These are phyloP conservation scores for Neuroterus valhalla DNA, from an alignment of 1,140 invertebrate genomes.

Conservation along the genomic window DNA sequence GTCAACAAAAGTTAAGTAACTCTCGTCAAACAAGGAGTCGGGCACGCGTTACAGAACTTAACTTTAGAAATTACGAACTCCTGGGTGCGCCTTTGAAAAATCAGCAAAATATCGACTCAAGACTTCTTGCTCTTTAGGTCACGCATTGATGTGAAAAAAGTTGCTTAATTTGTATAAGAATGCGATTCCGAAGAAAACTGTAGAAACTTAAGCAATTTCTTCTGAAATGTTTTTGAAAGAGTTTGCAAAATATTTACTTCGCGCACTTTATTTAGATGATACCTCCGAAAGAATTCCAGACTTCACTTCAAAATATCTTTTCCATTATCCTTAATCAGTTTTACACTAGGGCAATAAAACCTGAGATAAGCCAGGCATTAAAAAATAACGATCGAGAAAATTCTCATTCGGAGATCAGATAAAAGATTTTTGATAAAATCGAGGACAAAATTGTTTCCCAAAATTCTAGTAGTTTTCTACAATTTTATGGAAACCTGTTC, in stretches of 20 bases:
- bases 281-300: not conserved
- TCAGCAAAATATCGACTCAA: slow-evolving; percentile 4
- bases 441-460: too few relatives aligned
- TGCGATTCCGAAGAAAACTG: slow-evolving; percentile 11
- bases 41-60: too few relatives aligned
- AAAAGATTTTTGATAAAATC: not conserved
- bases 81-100: too few relatives aligned
- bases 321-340: slow-evolving; percentile 4
- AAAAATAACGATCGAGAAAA: not conserved
- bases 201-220: slow-evolving; percentile 4
- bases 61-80: too few relatives aligned
- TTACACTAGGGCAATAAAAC: not conserved
- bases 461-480: too few relatives aligned
- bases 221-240: not conserved
- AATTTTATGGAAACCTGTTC: too few relatives aligned
- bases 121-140: not conserved
- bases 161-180: not conserved
- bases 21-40: too few relatives aligned
- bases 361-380: not conserved
- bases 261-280: not conserved
- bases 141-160: not conserved
- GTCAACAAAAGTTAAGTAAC: too few relatives aligned
- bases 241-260: slow-evolving; percentile 10
- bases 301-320: not conserved
- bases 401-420: not conserved